A percentile compares a stretch with the other conserved stretches of the same genome.
Evolutionary conservation across 1,140 invertebrate species (phyloP).

Genomic region (Nasonia giraulti): DNA sequence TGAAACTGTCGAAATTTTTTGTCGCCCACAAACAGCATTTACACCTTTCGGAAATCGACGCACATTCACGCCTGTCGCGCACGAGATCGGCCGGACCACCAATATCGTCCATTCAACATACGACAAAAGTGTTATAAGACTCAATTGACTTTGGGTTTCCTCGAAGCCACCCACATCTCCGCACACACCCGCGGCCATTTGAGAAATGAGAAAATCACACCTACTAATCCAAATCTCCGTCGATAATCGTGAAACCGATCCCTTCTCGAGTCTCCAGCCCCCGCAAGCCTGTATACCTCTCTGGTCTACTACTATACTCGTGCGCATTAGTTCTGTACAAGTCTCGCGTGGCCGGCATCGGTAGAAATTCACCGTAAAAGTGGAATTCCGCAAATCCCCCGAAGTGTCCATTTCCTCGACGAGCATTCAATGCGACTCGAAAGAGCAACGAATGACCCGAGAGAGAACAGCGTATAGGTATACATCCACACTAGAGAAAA

Average conservation of each 20-base stretch:
- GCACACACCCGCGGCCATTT: background rate
- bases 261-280: slow-evolving; percentile 1
- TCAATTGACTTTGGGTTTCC: background rate
- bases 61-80: background rate
- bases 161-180: slow-evolving; percentile 9
- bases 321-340: background rate
- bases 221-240: slow-evolving; percentile 7
- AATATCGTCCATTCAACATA: background rate
- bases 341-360: background rate
- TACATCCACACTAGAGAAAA: slow-evolving; percentile 1
- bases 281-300: background rate
- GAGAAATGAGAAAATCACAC: background rate
- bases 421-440: slow-evolving; percentile 28
- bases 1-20: background rate
- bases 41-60: background rate
- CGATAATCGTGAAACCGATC: slow-evolving; percentile 23
- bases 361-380: slow-evolving; percentile 42
- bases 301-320: background rate
- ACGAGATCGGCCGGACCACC: background rate
- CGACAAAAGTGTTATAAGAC: background rate
- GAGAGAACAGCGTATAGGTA: background rate
- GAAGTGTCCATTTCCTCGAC: slow-evolving; percentile 29
- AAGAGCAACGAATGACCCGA: slow-evolving; percentile 29
- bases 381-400: slow-evolving; percentile 46
- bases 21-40: too few species aligned